phyloP scores from a whole-genome alignment of 2,797 vertebrate species.

The Catostomus latipinnis region DNA sequence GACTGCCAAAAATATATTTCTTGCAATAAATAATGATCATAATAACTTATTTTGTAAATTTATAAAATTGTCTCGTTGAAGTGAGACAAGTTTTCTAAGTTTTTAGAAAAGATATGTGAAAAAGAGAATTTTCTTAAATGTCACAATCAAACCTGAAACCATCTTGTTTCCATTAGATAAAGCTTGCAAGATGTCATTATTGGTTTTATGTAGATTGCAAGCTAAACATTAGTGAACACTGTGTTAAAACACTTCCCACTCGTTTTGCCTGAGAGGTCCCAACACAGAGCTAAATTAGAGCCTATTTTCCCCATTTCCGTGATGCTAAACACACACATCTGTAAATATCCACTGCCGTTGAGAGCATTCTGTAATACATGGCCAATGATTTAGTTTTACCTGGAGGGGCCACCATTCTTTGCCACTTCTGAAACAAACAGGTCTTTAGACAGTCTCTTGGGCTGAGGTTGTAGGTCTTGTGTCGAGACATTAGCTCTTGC shows the following conservation, averaged over 20 bases:
- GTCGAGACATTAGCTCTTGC: constrained; percentile 99
- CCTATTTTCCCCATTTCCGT: background rate
- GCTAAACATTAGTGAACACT: background rate
- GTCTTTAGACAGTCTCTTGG: constrained; percentile 99
- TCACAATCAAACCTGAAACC: background rate
- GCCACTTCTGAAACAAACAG: constrained; percentile 99
- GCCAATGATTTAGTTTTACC: constrained; percentile 75
- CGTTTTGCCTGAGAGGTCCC: background rate
- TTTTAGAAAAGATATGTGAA: background rate
- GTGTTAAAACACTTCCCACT: background rate
- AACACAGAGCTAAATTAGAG: background rate
- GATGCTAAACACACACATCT: background rate
- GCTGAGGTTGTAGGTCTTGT: constrained; percentile 99
- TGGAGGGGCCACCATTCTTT: constrained; percentile 99
- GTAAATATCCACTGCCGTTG: background rate
- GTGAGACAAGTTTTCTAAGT: background rate
- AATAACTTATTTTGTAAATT: too few species aligned
- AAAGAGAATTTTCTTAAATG: background rate
- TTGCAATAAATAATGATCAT: too few species aligned
- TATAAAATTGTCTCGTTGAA: too few species aligned
- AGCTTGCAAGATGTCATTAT: background rate
- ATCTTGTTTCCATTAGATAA: background rate
- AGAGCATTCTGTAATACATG: background rate
- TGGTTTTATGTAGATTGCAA: background rate
- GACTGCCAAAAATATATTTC: too few species aligned